These are phyloP conservation scores for Subanguina moxae DNA, from an alignment of 1,140 invertebrate species.

Conservation along the genomic window DNA sequence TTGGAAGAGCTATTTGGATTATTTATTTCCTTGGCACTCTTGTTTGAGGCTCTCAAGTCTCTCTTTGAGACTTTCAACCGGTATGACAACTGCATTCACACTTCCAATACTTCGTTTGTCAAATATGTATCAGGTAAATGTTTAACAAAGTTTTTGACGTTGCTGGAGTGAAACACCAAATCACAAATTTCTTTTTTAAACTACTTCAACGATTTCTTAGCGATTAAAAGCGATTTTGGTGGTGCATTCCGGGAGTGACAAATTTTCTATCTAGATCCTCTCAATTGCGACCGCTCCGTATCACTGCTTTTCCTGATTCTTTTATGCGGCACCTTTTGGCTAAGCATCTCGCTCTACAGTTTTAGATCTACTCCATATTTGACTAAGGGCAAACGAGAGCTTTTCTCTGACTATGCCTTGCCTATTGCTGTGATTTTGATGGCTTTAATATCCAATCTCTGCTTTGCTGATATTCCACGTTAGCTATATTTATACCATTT, in stretches of 20 bases:
- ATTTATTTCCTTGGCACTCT: conserved; percentile 61
- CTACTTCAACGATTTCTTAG: too few relatives aligned
- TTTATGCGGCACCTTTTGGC: conserved; percentile 61
- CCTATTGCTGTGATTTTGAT: conserved; percentile 61
- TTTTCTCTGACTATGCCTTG: conserved; percentile 59
- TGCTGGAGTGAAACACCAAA: too few relatives aligned
- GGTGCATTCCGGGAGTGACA: too few relatives aligned
- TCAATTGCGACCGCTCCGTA: conserved; percentile 51
- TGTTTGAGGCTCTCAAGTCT: conserved; percentile 60
- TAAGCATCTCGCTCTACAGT: conserved; percentile 60
- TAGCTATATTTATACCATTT: conserved; percentile 23
- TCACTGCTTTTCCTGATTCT: conserved; percentile 61
- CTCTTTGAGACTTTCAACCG: background rate
- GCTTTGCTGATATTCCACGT: conserved; percentile 61
- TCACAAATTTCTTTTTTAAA: too few relatives aligned
- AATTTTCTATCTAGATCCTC: conserved; percentile 35
- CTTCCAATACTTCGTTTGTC: background rate
- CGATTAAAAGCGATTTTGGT: too few relatives aligned
- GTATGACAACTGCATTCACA: conserved; percentile 1
- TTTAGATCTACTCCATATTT: conserved; percentile 62
- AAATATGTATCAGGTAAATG: background rate
- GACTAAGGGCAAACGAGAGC: conserved; percentile 60
- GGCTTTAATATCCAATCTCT: conserved; percentile 60
- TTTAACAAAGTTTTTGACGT: too few relatives aligned
- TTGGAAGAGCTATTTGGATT: conserved; percentile 62